Conservation (phyloP, 2,888 invertebrate species). For the Mesorhabditis sp. region DNA sequence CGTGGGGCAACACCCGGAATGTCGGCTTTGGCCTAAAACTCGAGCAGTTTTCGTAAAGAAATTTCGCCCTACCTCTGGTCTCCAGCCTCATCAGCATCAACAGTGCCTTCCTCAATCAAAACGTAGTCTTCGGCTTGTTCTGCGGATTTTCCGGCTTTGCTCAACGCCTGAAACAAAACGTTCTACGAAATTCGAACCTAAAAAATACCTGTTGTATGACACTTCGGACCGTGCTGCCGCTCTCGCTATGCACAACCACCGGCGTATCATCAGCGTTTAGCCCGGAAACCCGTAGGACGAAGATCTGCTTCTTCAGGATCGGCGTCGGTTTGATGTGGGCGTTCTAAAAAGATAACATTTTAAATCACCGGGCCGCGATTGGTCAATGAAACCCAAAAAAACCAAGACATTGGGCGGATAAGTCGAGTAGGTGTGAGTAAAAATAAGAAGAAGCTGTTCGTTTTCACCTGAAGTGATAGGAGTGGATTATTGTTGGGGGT, state of each 20-base stretch:
- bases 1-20: conserved; percentile 55
- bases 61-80: background rate
- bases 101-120: conserved; percentile 73
- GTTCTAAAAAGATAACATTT: background rate
- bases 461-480: too few species aligned
- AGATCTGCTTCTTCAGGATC: conserved; percentile 73
- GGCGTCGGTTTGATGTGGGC: conserved; percentile 29
- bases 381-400: background rate
- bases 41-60: too few species aligned
- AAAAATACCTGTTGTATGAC: conserved; percentile 65
- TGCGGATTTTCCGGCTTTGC: conserved; percentile 73
- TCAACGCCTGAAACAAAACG: conserved; percentile 65
- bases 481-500: too few species aligned
- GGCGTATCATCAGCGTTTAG: conserved; percentile 79
- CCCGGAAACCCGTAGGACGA: conserved; percentile 84
- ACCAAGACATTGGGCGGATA: background rate
- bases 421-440: background rate
- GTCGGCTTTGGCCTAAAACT: background rate
- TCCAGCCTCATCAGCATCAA: background rate
- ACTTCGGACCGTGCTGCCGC: conserved; percentile 82
- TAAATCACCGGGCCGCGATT: too few species aligned
- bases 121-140: conserved; percentile 79
- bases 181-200: background rate
- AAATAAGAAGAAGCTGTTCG: too few species aligned
- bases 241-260: conserved; percentile 75